Conservation (phyloP, 2,888 invertebrate genomes). For the Epicampocera succincta region DNA sequence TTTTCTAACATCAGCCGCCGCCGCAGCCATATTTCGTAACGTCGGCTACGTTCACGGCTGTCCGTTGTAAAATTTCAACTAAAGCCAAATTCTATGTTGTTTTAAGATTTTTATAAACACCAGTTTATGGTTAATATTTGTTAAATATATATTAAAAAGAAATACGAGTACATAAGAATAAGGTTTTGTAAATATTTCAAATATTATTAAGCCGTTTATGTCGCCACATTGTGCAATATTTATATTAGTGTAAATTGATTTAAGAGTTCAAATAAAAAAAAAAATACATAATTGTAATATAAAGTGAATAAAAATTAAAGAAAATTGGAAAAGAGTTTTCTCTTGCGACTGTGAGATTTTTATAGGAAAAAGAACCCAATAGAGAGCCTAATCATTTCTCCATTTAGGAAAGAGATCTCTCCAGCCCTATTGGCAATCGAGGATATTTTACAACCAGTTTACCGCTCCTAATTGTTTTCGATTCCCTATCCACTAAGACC, state of each 20-base stretch:
- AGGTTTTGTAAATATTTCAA: conserved; percentile 46
- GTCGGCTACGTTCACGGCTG: conserved; percentile 89
- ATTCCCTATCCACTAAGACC: too few species aligned
- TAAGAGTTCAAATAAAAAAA: neutral
- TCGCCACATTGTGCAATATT: conserved; percentile 47
- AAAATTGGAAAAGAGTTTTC: neutral
- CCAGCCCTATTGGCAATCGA: too few species aligned
- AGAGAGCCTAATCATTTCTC: too few species aligned
- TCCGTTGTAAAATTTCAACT: conserved; percentile 83
- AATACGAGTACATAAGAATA: neutral
- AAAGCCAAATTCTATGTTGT: conserved; percentile 9
- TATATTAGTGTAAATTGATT: conserved; percentile 22
- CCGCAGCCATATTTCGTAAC: conserved; percentile 87
- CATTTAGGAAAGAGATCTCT: too few species aligned
- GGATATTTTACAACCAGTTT: too few species aligned
- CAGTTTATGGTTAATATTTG: conserved; percentile 42
- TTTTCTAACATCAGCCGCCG: conserved; percentile 85
- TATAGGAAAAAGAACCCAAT: too few species aligned
- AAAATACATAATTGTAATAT: conserved; percentile 28
- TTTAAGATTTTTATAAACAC: conserved; percentile 24
- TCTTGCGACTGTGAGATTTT: neutral
- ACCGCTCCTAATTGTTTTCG: too few species aligned
- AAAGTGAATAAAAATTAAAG: conserved; percentile 27
- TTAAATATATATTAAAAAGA: conserved; percentile 40
- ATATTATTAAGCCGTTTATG: conserved; percentile 18